Evolutionary conservation across 2,113 vertebrate species (phyloP).

Genomic region (Eretmochelys imbricata): DNA sequence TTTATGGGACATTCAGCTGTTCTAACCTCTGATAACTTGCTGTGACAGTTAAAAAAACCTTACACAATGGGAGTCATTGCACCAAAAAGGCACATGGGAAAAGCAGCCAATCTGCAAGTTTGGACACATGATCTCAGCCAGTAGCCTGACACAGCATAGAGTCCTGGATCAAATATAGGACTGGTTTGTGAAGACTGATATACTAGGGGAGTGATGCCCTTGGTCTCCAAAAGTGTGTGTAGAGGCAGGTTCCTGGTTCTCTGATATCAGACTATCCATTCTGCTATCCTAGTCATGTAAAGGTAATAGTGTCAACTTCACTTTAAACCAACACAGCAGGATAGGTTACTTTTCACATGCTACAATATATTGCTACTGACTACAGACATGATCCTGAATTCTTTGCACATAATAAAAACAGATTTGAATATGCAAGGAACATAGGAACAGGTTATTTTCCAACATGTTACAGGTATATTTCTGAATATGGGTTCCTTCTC

Average conservation of each 20-base stretch:
- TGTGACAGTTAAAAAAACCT: not conserved
- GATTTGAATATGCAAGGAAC: fast-evolving
- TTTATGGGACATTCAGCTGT: not conserved
- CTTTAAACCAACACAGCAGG: not conserved
- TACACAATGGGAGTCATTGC: not conserved
- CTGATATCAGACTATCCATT: not conserved
- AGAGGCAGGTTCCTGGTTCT: fast-evolving
- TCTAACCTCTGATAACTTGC: not conserved
- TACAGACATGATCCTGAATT: not conserved
- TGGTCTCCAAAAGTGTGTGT: fast-evolving
- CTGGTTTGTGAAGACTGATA: not conserved
- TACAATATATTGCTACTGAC: not conserved
- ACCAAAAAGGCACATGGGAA: not conserved
- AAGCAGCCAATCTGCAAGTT: fast-evolving
- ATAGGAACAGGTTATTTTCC: not conserved
- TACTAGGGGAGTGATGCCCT: not conserved
- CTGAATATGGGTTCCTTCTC: not conserved
- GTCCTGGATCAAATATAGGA: not conserved
- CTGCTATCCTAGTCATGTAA: not conserved
- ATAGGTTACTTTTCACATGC: not conserved
- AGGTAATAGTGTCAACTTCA: not conserved
- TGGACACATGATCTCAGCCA: not conserved
- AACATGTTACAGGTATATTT: not conserved
- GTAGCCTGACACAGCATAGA: fast-evolving
- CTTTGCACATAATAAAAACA: fast-evolving